Conservation (phyloP, 2,888 invertebrate genomes). For the Choristoneura rosaceana region DNA sequence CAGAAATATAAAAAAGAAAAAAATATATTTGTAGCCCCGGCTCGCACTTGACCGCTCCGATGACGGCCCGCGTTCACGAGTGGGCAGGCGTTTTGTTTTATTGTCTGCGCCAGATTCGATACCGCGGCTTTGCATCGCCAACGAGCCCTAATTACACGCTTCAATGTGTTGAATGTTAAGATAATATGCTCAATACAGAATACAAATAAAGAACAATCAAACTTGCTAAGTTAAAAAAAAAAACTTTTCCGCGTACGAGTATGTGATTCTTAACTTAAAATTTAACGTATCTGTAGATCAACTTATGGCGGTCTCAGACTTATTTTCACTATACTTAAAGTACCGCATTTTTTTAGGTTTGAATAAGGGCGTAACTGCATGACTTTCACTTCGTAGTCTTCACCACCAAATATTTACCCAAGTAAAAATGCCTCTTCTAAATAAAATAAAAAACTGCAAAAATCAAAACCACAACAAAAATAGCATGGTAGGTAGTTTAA, state of each 20-base stretch:
- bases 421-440: background rate
- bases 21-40: background rate
- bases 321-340: no score
- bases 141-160: constrained; percentile 14
- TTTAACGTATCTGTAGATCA: no score
- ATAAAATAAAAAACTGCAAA: background rate
- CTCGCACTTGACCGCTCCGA: constrained; percentile 49
- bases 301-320: no score
- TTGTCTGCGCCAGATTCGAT: constrained; percentile 53
- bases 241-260: no score
- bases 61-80: constrained; percentile 60
- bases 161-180: constrained; percentile 3
- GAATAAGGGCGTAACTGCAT: no score
- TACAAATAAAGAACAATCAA: background rate
- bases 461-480: background rate
- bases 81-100: constrained; percentile 75
- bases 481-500: background rate
- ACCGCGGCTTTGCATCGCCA: constrained; percentile 53
- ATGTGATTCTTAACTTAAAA: no score
- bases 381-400: no score
- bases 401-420: no score
- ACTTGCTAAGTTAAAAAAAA: no score
- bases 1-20: no score
- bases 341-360: no score
- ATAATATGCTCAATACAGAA: background rate